Conservation (phyloP, 1,140 invertebrate species). For the Lepidurus apus region DNA sequence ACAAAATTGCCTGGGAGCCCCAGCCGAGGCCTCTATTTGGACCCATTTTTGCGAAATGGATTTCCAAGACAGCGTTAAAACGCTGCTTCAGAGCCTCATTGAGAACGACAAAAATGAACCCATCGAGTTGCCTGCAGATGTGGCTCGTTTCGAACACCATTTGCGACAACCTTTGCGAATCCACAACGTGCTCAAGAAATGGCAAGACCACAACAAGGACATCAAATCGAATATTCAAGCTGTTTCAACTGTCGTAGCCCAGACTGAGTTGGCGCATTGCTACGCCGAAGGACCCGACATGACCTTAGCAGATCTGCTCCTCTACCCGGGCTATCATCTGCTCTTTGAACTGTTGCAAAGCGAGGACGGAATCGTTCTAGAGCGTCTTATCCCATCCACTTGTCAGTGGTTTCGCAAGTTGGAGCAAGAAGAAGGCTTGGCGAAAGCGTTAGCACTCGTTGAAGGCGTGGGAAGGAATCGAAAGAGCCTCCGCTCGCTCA, state of each 20-base stretch:
- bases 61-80: slow-evolving; percentile 54
- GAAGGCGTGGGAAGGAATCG: background rate
- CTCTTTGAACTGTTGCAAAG: slow-evolving; percentile 50
- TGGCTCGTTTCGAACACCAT: slow-evolving; percentile 66
- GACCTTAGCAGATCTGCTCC: slow-evolving; percentile 75
- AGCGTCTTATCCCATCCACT: slow-evolving; percentile 57
- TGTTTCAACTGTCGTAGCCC: background rate
- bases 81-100: slow-evolving; percentile 35
- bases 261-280: slow-evolving; percentile 51
- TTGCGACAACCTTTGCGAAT: slow-evolving; percentile 74
- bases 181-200: slow-evolving; percentile 79
- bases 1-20: slow-evolving; percentile 67
- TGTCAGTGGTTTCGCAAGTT: slow-evolving; percentile 55
- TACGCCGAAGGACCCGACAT: slow-evolving; percentile 78
- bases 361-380: slow-evolving; percentile 41
- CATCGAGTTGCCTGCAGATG: slow-evolving; percentile 16
- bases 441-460: background rate
- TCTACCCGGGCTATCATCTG: slow-evolving; percentile 65
- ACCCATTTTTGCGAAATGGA: slow-evolving; percentile 89
- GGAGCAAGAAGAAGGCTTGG: background rate
- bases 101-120: background rate
- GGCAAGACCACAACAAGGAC: slow-evolving; percentile 45
- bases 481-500: background rate
- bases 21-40: slow-evolving; percentile 80
- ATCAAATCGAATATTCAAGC: slow-evolving; percentile 23